These are phyloP conservation scores for Micrasema longulum DNA, from an alignment of 1,140 invertebrate genomes.

Conservation along the genomic window DNA sequence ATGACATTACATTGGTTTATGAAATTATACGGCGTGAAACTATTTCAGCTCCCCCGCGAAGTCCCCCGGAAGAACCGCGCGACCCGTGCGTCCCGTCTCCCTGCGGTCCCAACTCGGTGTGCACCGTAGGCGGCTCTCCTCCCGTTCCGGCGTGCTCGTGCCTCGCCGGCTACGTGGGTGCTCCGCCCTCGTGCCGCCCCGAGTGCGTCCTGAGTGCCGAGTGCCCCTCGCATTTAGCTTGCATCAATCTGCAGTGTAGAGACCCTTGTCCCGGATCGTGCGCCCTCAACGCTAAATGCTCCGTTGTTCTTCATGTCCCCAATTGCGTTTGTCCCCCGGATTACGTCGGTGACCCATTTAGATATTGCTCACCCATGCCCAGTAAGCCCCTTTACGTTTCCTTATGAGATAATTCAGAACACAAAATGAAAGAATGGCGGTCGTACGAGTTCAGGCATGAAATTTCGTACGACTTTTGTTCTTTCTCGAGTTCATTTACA, in stretches of 20 bases:
- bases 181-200: constrained; percentile 73
- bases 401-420: constrained; percentile 12
- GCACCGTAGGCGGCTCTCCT: constrained; percentile 68
- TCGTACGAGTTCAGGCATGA: constrained; percentile 49
- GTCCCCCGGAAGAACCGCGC: constrained; percentile 61
- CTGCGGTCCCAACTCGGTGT: constrained; percentile 75
- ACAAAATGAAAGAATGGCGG: constrained; percentile 4
- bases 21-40: constrained; percentile 13
- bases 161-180: constrained; percentile 69
- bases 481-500: constrained; percentile 7
- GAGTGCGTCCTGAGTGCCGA: constrained; percentile 76
- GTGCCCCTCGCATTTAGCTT: constrained; percentile 72
- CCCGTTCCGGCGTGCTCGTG: constrained; percentile 75
- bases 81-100: constrained; percentile 74
- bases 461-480: constrained; percentile 55
- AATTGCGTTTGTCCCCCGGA: constrained; percentile 71
- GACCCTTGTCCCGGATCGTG: constrained; percentile 73
- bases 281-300: constrained; percentile 72
- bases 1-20: background rate
- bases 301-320: constrained; percentile 73
- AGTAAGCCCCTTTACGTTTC: constrained; percentile 58
- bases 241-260: constrained; percentile 73
- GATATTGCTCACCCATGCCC: constrained; percentile 65
- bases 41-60: constrained; percentile 55
- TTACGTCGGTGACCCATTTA: constrained; percentile 74